Evolutionary conservation across 2,797 vertebrate genomes (phyloP), one percentile per base, ranked within the genome.

Genomic region (Neopelma chrysocephalum): DNA sequence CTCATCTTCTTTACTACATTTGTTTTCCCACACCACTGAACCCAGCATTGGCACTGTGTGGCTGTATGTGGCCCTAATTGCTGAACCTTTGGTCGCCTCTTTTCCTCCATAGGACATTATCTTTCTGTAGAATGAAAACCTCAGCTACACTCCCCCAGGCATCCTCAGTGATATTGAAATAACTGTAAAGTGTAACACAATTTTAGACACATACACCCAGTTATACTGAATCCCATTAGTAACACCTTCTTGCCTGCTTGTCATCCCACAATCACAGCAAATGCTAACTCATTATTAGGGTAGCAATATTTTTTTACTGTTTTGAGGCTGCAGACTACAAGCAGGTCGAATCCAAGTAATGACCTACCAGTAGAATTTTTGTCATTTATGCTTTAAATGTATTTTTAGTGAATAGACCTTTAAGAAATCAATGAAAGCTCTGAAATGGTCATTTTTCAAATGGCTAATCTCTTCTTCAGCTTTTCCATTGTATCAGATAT

Each of bases 401-500:
- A 36, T 93, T 95, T 96, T 89, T 82, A 95, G 82, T 93, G 80
- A 90, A 79, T 80, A 91, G 64, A 78, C 65, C 73, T 85, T 91
- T 87, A 89, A 87, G 79, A 93, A 96, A 94, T 90, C 85, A 92
- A 93, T 94, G 85, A 72, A 82, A 72, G 16, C 61, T 86, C 72
- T 68, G 62, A 87, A 87, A 94, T 87, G 82, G 65, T 65, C 53
- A 76, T 92, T 96, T 97, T 95, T 96, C 89, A 96, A 94, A 58
- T 54, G 14, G n/a, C 48, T 96, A 93, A 93, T 96, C 91, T 95
- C 57, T 80, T 84, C 62, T 84, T 89, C 82, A 70, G 51, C 31
- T 96, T 94, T 95, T 78, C 64, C 16, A 45, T 87, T 87, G 51
- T 89, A 95, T 78, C 90, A 92, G 94, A 80, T 92, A 90, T 76